phyloP scores from a whole-genome alignment of 1,140 invertebrate genomes.

The Drosophila ogumai region DNA sequence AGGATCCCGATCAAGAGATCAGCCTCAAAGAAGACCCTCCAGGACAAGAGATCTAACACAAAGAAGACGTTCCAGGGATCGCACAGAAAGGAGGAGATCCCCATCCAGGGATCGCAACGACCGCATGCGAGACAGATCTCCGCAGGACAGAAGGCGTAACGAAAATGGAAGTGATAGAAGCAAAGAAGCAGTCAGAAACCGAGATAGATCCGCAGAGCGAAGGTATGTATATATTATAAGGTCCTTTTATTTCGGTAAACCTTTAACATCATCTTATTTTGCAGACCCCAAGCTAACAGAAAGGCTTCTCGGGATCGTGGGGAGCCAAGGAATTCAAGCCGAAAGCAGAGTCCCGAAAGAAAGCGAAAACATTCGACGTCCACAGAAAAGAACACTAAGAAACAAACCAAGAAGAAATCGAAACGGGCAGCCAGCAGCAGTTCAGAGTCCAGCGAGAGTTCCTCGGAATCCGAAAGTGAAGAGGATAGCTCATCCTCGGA shows the following conservation, averaged over 20 bases:
- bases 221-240: slow-evolving; percentile 45
- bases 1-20: slow-evolving; percentile 31
- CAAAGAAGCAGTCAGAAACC: slow-evolving; percentile 17
- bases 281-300: slow-evolving; percentile 6
- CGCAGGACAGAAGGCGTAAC: slow-evolving; percentile 17
- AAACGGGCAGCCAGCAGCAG: slow-evolving; percentile 56
- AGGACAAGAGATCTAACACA: slow-evolving; percentile 14
- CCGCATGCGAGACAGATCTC: slow-evolving; percentile 19
- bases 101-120: slow-evolving; percentile 10
- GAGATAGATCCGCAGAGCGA: slow-evolving; percentile 1
- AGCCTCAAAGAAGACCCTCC: slow-evolving; percentile 8
- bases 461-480: slow-evolving; percentile 53
- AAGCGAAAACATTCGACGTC: slow-evolving; percentile 15
- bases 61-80: slow-evolving; percentile 23
- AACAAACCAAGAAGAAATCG: slow-evolving; percentile 40
- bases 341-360: slow-evolving; percentile 11
- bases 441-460: slow-evolving; percentile 50
- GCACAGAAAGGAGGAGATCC: background rate
- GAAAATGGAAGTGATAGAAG: slow-evolving; percentile 13
- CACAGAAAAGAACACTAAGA: slow-evolving; percentile 26
- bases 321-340: slow-evolving; percentile 9
- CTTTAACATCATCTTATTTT: background rate
- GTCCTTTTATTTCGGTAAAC: rapidly evolving
- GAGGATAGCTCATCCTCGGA: slow-evolving; percentile 36
- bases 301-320: slow-evolving; percentile 14